Evolutionary conservation across 2,113 vertebrate species (phyloP).

Genomic region (Phaethornis superciliosus): DNA sequence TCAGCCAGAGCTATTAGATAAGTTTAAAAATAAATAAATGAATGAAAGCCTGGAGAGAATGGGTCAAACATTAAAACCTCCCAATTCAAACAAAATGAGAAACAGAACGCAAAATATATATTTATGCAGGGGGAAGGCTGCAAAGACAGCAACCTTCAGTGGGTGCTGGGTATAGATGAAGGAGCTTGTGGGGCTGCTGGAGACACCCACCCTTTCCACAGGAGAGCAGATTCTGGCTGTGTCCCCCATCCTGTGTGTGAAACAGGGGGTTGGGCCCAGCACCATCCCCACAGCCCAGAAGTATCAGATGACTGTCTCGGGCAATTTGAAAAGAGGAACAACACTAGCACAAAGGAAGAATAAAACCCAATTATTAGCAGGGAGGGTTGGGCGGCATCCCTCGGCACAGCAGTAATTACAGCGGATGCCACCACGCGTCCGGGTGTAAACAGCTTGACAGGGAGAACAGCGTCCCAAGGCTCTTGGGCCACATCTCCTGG

Average conservation of each 20-base stretch:
- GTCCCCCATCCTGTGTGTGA: not conserved
- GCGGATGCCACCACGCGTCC: not conserved
- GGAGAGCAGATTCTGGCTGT: accelerated
- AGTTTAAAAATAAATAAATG: not conserved
- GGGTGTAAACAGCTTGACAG: not conserved
- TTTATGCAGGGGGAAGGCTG: not conserved
- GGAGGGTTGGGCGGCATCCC: not conserved
- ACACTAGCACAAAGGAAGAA: not conserved
- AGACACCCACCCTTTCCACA: accelerated
- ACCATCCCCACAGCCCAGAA: not conserved
- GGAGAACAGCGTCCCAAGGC: accelerated
- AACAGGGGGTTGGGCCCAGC: accelerated
- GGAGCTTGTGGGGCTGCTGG: accelerated
- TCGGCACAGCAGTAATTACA: accelerated
- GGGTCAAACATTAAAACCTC: not conserved
- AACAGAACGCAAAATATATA: not conserved
- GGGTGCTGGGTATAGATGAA: not conserved
- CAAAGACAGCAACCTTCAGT: not conserved
- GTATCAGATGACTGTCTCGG: not conserved
- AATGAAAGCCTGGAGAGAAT: accelerated
- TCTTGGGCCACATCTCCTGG: accelerated
- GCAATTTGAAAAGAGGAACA: not conserved
- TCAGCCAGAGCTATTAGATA: not conserved
- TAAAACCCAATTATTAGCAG: not conserved
- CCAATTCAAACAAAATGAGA: accelerated